Percentiles rank a stretch among this genome's conserved stretches.
These are phyloP conservation scores for Limnephilus auricula DNA, from an alignment of 2,888 invertebrate genomes.

Conservation along the genomic window DNA sequence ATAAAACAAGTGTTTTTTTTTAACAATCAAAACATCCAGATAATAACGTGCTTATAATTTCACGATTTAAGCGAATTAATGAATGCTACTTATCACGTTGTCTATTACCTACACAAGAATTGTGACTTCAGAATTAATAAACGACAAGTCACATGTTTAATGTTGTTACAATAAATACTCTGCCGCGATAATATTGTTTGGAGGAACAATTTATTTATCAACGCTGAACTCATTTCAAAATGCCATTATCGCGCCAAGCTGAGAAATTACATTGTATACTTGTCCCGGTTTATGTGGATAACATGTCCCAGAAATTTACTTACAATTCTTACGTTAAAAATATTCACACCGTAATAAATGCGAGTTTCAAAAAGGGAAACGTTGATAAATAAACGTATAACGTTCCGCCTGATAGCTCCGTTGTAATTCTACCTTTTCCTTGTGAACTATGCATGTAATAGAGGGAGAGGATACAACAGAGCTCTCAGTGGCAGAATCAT, in stretches of 20 bases:
- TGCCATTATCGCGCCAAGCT: background rate
- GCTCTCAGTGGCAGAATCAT: background rate
- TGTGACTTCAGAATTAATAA: background rate
- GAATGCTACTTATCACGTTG: background rate
- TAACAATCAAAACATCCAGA: too few species aligned
- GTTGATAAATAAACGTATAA: background rate
- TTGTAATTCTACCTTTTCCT: background rate
- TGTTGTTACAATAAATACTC: background rate
- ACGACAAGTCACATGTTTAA: background rate
- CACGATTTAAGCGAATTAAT: background rate
- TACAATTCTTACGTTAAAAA: background rate
- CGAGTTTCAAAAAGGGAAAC: background rate
- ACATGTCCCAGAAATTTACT: background rate
- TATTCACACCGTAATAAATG: background rate
- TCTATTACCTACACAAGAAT: background rate
- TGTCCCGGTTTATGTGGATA: background rate
- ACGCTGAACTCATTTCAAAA: constrained; percentile 2
- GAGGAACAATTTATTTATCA: background rate
- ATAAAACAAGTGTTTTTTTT: background rate
- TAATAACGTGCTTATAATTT: background rate
- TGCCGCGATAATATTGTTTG: background rate
- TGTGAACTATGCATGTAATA: background rate
- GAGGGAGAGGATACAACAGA: background rate
- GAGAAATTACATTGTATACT: background rate
- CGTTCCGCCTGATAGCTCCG: background rate